Evolutionary conservation across 2,888 invertebrate species (phyloP).

Genomic region (Helobdella robusta): DNA sequence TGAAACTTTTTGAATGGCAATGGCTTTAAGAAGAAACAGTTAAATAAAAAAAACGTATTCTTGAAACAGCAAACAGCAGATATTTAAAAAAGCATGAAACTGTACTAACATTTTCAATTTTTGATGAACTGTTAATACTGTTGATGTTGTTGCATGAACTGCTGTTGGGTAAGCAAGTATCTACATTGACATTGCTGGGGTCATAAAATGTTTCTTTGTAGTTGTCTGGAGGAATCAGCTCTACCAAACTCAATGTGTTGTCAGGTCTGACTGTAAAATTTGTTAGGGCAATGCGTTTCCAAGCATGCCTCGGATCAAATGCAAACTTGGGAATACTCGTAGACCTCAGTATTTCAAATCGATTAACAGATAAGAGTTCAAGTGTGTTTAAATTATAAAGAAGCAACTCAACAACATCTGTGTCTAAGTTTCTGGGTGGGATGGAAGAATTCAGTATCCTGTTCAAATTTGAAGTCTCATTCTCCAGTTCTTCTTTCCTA

Average conservation of each 20-base stretch:
- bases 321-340: constrained; percentile 44
- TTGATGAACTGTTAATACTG: no score
- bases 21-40: no score
- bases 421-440: background rate
- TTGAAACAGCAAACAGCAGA: no score
- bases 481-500: background rate
- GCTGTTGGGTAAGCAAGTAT: no score
- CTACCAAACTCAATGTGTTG: constrained; percentile 44
- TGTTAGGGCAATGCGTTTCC: constrained; percentile 44
- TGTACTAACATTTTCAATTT: no score
- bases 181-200: no score
- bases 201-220: no score
- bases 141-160: no score
- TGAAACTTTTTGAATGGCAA: no score
- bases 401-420: constrained; percentile 39
- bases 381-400: constrained; percentile 43
- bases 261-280: constrained; percentile 42
- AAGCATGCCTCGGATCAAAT: constrained; percentile 46
- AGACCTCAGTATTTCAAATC: no score
- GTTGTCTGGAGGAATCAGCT: constrained; percentile 5
- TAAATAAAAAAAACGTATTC: no score
- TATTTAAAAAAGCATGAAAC: no score
- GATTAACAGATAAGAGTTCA: constrained; percentile 38
- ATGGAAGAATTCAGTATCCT: background rate
- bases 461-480: background rate